Percentiles rank a stretch among this genome's conserved stretches.
These are phyloP conservation scores for Mus caroli DNA, from an alignment of 2,797 vertebrate species.

Conservation along the genomic window DNA sequence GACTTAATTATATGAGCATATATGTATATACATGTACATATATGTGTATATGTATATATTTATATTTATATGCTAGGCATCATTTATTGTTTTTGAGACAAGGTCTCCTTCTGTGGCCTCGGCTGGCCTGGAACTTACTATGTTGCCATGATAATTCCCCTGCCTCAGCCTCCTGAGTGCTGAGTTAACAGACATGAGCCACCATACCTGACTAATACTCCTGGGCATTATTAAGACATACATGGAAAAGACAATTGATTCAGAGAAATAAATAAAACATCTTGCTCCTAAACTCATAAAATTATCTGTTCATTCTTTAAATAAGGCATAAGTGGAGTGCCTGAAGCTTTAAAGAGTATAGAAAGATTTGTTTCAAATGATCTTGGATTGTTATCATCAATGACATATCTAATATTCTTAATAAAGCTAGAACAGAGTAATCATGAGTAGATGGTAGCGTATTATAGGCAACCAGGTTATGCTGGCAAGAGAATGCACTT, in stretches of 20 bases:
- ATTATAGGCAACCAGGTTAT: background rate
- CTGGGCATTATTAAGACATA: conserved; percentile 8
- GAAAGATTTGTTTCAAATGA: conserved; percentile 40
- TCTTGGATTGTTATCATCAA: conserved; percentile 5
- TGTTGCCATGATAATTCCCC: background rate
- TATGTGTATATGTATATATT: too few relatives aligned
- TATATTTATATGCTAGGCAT: background rate
- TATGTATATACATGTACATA: too few relatives aligned
- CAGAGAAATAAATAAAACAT: conserved; percentile 41
- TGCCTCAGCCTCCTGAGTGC: background rate
- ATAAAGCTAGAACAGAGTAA: background rate
- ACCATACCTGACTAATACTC: background rate
- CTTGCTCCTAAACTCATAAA: background rate
- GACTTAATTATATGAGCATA: conserved; percentile 30
- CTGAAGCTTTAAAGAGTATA: conserved; percentile 47
- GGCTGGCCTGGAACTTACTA: background rate
- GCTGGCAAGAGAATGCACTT: background rate
- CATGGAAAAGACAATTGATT: conserved; percentile 35
- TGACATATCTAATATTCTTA: conserved; percentile 53
- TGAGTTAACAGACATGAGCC: background rate
- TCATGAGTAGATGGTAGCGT: conserved; percentile 36
- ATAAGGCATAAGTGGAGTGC: background rate
- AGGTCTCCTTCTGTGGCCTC: background rate
- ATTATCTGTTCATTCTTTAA: conserved; percentile 48
- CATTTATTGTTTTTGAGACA: conserved; percentile 26